Evolutionary conservation across 1,140 invertebrate genomes (phyloP).

Genomic region (Notospermus geniculatus): DNA sequence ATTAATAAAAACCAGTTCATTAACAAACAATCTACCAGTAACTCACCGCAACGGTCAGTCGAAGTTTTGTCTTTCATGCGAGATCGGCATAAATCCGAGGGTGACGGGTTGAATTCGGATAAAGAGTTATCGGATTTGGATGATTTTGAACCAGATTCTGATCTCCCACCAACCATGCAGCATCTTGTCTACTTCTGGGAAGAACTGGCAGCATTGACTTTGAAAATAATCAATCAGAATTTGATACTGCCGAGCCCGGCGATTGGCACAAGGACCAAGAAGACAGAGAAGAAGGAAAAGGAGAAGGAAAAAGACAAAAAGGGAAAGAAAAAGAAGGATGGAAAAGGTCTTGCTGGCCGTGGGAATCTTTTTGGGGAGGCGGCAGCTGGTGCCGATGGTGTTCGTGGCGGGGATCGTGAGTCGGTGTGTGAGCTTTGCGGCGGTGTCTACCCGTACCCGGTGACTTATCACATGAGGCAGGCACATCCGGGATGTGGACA

Average conservation of each 20-base stretch:
- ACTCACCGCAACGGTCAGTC: neutral
- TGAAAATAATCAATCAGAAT: conserved; percentile 67
- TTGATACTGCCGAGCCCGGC: conserved; percentile 56
- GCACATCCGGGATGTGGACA: conserved; percentile 86
- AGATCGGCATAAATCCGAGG: conserved; percentile 1
- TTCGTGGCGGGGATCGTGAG: conserved; percentile 56
- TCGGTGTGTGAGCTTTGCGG: conserved; percentile 86
- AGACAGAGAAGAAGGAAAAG: conserved; percentile 57
- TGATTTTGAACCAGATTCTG: conserved; percentile 59
- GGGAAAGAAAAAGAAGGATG: conserved; percentile 50
- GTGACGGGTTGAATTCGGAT: neutral
- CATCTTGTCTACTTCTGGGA: conserved; percentile 76
- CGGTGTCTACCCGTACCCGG: conserved; percentile 68
- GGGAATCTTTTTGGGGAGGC: conserved; percentile 54
- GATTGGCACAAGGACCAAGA: conserved; percentile 49
- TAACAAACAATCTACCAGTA: neutral
- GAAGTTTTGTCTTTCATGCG: neutral
- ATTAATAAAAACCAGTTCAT: conserved; percentile 8
- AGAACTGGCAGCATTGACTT: conserved; percentile 67
- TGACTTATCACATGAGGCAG: conserved; percentile 88
- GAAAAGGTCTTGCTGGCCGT: conserved; percentile 54
- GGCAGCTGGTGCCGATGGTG: conserved; percentile 29
- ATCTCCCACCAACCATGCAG: conserved; percentile 79
- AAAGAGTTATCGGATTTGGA: neutral
- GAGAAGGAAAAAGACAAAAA: conserved; percentile 53